phyloP scores from a whole-genome alignment of 2,113 vertebrate genomes.

The Sterna hirundo region DNA sequence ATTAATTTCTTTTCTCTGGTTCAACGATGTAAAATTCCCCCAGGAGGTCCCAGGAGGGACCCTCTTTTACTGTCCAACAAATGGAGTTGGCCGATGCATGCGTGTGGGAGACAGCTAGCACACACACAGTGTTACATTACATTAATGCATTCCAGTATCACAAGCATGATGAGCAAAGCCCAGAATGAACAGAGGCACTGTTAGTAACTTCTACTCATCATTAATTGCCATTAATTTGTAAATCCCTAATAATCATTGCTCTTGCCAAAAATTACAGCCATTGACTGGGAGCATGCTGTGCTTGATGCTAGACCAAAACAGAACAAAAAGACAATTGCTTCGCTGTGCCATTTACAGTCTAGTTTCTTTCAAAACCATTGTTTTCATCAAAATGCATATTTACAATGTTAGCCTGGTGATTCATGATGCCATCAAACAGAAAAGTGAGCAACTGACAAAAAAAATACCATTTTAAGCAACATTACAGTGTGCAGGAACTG shows the following conservation, averaged over 20 bases:
- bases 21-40: not conserved
- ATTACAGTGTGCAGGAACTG: not conserved
- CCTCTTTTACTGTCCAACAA: not conserved
- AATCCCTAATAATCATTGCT: not conserved
- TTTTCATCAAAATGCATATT: not conserved
- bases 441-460: not conserved
- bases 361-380: not conserved
- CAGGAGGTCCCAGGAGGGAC: not conserved
- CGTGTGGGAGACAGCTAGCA: not conserved
- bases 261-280: not conserved
- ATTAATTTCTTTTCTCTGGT: not conserved
- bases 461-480: not conserved
- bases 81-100: not conserved
- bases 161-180: not conserved
- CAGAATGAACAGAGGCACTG: not conserved
- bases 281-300: not conserved
- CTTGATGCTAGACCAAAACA: not conserved
- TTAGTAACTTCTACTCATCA: not conserved
- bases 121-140: not conserved
- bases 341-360: not conserved
- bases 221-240: not conserved
- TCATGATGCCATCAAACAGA: not conserved
- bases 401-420: not conserved
- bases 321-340: not conserved
- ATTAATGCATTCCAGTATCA: not conserved